Evolutionary conservation across 2,888 invertebrate genomes (phyloP).

Genomic region (Phlogophora meticulosa): DNA sequence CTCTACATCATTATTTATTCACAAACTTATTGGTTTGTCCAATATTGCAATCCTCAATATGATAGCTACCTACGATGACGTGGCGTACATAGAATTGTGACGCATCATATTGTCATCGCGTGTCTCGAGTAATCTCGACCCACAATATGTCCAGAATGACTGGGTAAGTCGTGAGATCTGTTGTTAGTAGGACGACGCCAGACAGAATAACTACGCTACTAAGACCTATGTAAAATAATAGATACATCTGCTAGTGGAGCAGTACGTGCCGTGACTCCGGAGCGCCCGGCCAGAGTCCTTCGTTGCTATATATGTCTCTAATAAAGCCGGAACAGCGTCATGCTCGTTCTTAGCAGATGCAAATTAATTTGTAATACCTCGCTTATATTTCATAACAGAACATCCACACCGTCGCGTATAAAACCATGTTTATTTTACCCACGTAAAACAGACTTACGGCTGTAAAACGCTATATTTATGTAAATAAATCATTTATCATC

Average conservation of each 20-base stretch:
- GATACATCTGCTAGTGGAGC: slow-evolving; percentile 71
- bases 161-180: background rate
- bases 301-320: slow-evolving; percentile 49
- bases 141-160: background rate
- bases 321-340: slow-evolving; percentile 57
- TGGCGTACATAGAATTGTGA: background rate
- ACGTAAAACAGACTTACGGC: slow-evolving; percentile 38
- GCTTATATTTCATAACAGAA: slow-evolving; percentile 57
- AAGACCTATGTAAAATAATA: slow-evolving; percentile 73
- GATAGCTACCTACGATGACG: background rate
- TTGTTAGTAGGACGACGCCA: background rate
- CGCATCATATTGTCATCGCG: background rate
- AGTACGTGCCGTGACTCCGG: slow-evolving; percentile 74
- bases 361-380: slow-evolving; percentile 66
- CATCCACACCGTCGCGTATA: slow-evolving; percentile 16
- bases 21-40: background rate
- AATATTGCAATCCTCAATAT: background rate
- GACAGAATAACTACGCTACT: slow-evolving; percentile 14
- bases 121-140: background rate
- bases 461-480: slow-evolving; percentile 39
- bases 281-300: slow-evolving; percentile 36
- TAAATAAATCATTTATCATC: slow-evolving; percentile 49
- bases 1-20: background rate
- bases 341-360: slow-evolving; percentile 61
- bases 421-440: slow-evolving; percentile 39